Percentiles rank a stretch among this genome's conserved stretches.
phyloP scores from a whole-genome alignment of 2,113 vertebrate genomes.

The Tetrax tetrax region DNA sequence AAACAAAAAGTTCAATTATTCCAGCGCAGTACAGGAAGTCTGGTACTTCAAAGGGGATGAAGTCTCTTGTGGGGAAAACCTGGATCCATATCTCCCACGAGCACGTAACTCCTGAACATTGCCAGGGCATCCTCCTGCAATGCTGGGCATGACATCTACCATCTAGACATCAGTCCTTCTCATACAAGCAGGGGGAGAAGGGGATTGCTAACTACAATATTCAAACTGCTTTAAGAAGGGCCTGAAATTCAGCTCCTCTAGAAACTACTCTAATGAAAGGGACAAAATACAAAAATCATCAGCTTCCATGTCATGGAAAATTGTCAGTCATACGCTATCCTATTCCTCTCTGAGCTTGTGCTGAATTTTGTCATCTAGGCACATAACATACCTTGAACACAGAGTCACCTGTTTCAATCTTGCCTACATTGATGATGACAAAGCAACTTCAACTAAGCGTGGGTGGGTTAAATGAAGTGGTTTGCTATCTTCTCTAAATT shows the following conservation, averaged over 20 bases:
- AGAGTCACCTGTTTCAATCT: neutral
- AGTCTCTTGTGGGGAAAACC: neutral
- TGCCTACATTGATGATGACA: neutral
- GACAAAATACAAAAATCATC: neutral
- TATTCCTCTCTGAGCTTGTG: rapidly evolving
- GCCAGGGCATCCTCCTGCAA: neutral
- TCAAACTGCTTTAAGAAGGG: neutral
- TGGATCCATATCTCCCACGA: neutral
- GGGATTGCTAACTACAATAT: neutral
- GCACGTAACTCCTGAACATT: neutral
- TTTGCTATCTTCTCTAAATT: neutral
- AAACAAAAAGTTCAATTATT: neutral
- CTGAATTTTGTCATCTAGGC: neutral
- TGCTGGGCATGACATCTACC: neutral
- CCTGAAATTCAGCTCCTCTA: neutral
- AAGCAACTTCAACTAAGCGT: neutral
- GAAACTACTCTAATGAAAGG: neutral
- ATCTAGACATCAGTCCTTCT: neutral
- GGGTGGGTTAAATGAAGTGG: neutral
- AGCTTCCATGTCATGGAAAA: neutral
- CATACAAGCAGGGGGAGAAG: neutral
- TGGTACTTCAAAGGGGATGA: neutral
- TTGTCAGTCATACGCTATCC: neutral
- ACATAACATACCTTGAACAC: neutral
- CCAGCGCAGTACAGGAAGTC: neutral